Conservation (phyloP, 2,888 invertebrate genomes). For the Euplagia quadripunctaria region DNA sequence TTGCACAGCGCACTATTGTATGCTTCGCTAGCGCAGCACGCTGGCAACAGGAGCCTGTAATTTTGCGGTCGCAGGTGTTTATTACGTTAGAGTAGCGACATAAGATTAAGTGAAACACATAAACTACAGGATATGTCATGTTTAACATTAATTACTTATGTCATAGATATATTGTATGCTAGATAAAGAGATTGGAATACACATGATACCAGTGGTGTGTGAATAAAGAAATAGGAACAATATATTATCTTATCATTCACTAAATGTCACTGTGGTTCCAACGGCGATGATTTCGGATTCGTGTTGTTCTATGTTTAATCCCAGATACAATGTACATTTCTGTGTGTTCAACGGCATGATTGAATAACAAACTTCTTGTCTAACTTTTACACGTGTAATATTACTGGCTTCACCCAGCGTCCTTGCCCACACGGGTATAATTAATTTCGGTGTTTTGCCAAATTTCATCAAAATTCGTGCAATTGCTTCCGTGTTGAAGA, state of each 20-base stretch:
- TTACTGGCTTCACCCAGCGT: no score
- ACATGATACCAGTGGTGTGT: neutral
- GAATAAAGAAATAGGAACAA: neutral
- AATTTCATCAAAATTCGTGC: no score
- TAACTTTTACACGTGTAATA: neutral
- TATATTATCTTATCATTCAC: neutral
- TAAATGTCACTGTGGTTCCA: neutral
- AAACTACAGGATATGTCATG: slow-evolving; percentile 55
- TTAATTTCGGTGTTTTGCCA: neutral
- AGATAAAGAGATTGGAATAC: neutral
- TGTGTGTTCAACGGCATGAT: neutral
- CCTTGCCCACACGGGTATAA: neutral
- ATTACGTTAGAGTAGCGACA: slow-evolving; percentile 64
- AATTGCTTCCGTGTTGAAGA: neutral
- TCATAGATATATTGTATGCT: neutral
- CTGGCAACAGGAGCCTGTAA: slow-evolving; percentile 77
- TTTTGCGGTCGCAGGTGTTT: slow-evolving; percentile 83
- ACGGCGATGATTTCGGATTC: neutral
- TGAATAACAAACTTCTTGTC: neutral
- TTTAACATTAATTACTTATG: neutral
- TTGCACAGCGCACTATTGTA: slow-evolving; percentile 70
- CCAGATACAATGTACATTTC: neutral
- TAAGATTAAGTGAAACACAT: slow-evolving; percentile 62
- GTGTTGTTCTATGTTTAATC: neutral
- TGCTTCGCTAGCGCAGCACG: slow-evolving; percentile 62